phyloP scores from a whole-genome alignment of 2,797 vertebrate genomes.

The Apodemus agrarius region DNA sequence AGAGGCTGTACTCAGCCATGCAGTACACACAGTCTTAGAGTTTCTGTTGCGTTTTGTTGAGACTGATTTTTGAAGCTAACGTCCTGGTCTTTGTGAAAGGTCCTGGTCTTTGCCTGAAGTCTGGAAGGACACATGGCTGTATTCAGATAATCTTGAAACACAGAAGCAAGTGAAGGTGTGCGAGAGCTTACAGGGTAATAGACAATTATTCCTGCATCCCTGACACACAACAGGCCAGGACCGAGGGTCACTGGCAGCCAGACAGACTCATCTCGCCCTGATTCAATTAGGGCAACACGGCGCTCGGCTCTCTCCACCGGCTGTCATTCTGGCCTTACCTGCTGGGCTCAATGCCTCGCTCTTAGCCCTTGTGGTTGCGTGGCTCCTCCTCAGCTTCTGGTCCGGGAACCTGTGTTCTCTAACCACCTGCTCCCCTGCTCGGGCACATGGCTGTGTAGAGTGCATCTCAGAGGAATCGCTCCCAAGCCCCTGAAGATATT shows the following conservation, averaged over 20 bases:
- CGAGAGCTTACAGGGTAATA: background rate
- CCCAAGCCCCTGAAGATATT: background rate
- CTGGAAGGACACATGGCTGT: background rate
- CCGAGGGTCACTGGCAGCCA: background rate
- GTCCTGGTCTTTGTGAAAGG: background rate
- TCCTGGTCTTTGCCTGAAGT: background rate
- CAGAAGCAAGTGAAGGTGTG: background rate
- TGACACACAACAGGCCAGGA: background rate
- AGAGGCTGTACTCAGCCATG: slow-evolving; percentile 77
- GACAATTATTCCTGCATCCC: background rate
- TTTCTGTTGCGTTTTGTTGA: slow-evolving; percentile 29
- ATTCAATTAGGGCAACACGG: background rate
- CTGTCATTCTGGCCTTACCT: background rate
- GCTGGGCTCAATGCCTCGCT: background rate
- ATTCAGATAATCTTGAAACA: background rate
- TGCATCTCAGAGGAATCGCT: background rate
- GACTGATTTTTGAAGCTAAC: background rate
- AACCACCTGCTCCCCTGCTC: background rate
- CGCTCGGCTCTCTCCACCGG: background rate
- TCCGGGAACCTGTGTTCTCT: background rate
- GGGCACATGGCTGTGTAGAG: background rate
- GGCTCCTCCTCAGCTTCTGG: slow-evolving; percentile 36
- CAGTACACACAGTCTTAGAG: slow-evolving; percentile 76
- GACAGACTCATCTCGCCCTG: background rate
- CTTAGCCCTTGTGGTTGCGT: background rate